phyloP scores from a whole-genome alignment of 2,113 vertebrate genomes.

The Platysternon megacephalum region DNA sequence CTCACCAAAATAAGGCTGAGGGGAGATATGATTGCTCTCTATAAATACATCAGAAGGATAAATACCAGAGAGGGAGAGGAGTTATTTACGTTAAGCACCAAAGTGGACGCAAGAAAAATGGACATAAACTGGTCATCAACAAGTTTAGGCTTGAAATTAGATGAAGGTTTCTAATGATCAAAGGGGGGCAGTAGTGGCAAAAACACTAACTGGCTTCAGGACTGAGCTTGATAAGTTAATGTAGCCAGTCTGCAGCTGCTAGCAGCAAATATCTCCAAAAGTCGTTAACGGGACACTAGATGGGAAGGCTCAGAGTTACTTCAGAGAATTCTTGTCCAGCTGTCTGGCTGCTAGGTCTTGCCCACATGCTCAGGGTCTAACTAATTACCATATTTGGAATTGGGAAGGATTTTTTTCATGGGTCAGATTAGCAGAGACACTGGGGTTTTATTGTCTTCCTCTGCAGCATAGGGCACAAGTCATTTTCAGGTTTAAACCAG shows the following conservation, averaged over 20 bases:
- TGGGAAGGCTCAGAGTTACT: neutral
- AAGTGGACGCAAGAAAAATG: neutral
- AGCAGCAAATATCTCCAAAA: neutral
- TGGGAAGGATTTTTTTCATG: neutral
- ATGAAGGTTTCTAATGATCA: neutral
- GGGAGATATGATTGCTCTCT: neutral
- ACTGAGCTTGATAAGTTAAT: neutral
- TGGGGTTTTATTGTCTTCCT: no score
- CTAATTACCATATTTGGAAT: neutral
- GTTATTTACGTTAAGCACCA: neutral
- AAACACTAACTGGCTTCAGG: neutral
- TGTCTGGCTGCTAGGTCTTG: neutral
- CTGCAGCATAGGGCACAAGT: neutral
- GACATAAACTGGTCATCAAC: neutral
- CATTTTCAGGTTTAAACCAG: neutral
- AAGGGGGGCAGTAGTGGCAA: neutral
- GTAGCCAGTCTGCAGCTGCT: neutral
- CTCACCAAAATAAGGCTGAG: neutral
- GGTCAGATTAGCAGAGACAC: neutral
- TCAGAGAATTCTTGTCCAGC: neutral
- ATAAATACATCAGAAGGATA: neutral
- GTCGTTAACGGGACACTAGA: neutral
- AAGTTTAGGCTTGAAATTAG: neutral
- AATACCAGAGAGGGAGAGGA: neutral
- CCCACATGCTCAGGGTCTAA: neutral